These are phyloP conservation scores for Trilocha varians DNA, from an alignment of 2,888 invertebrate species.

Conservation along the genomic window DNA sequence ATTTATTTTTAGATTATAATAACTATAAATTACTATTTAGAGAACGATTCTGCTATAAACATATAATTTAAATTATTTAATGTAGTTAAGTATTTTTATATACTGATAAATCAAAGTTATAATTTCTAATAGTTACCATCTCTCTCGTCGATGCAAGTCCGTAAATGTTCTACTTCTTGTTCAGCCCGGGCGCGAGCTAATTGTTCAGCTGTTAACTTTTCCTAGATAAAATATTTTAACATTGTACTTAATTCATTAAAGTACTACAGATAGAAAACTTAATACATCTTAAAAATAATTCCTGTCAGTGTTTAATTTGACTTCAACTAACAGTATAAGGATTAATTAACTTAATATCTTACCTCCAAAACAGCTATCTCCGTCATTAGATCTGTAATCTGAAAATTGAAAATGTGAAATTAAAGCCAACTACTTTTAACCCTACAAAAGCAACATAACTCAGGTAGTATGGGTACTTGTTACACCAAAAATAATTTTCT, in stretches of 20 bases:
- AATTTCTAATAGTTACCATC: slow-evolving; percentile 35
- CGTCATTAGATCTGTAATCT: slow-evolving; percentile 39
- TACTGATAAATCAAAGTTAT: no score
- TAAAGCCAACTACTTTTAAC: no score
- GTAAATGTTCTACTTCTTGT: slow-evolving; percentile 44
- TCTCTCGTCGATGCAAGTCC: slow-evolving; percentile 48
- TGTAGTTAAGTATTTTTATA: no score
- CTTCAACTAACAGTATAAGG: no score
- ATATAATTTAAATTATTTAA: no score
- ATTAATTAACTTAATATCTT: slow-evolving; percentile 8
- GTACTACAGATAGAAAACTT: slow-evolving; percentile 2
- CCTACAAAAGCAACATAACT: no score
- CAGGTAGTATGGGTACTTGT: no score
- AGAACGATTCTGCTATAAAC: slow-evolving; percentile 18
- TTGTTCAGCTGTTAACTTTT: slow-evolving; percentile 36
- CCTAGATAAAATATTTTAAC: slow-evolving; percentile 22
- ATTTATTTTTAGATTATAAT: no score
- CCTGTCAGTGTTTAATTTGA: no score
- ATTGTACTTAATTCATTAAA: neutral
- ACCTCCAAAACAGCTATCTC: slow-evolving; percentile 46
- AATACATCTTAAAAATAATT: no score
- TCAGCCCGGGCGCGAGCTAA: slow-evolving; percentile 39
- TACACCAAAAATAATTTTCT: no score
- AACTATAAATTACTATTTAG: neutral
- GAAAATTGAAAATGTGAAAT: slow-evolving; percentile 12